Base-by-base conservation (phyloP, 2,113 vertebrate genomes). In the Sphaerodactylus townsendi region DNA sequence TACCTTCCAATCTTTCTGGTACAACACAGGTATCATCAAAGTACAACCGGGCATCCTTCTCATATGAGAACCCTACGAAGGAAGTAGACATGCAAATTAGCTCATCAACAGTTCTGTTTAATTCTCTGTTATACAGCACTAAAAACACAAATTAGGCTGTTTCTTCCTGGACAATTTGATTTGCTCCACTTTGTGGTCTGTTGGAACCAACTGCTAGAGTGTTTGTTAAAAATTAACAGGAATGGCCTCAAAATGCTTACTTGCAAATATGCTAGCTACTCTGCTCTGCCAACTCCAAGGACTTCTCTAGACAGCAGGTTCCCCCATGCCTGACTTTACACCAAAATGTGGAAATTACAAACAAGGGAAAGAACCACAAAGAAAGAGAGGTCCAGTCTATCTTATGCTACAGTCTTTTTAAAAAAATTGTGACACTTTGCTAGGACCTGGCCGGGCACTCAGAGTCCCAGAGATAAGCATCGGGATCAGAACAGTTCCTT, bases 11-110 rank as follows among this genome's bases (percentile, higher is more conserved):
- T 86, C 97, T 96, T 83, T 99, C 98, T 0, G 98, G 98, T 80
- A 99, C 98, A 79, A 99, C 98, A 0, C 98, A 99, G 0, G 98
- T 97, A 69, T 99, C 98, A 17, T 99, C 98, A 6, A 97, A 98
- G 94, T 98, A 99, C 83, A 99, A 91, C 86, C 97, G 96, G 86
- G 97, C 91, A 78, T 99, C 98, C 95, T 98, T 96, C 86, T 99
- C 98, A 66, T 97, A 99, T 0, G 97, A 92, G 93, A 98, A 99
- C 85, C 95, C 98, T 99, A 91, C 0, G 79, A 90, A 9, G 8
- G 56, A 72, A 71, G 77, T 85, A 66, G 91, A 15, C 80, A 7
- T 4, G 1, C 15, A 0, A 0, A 3, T 94, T 30, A 92, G 65
- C 33, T 65, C 35, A 17, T 33, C 59, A 33, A 30, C n/a, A 30